A percentile compares a stretch with the other conserved stretches of the same genome.
Conservation (phyloP, 2,888 invertebrate species). For the Sialis fuliginosa region DNA sequence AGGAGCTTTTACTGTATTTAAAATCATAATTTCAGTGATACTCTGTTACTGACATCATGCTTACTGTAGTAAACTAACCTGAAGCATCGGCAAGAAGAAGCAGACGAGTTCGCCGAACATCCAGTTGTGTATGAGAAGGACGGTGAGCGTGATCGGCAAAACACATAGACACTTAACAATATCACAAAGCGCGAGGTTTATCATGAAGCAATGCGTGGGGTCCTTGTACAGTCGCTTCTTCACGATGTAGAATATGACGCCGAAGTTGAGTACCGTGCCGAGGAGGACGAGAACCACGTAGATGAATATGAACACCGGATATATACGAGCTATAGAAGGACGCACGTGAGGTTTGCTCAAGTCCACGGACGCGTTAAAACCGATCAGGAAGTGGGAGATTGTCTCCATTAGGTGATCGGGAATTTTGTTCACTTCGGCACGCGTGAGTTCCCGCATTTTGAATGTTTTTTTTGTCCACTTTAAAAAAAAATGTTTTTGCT, state of each 20-base stretch:
- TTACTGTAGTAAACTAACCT: slow-evolving; percentile 38
- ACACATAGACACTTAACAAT: slow-evolving; percentile 46
- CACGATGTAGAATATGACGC: slow-evolving; percentile 35
- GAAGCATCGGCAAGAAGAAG: slow-evolving; percentile 54
- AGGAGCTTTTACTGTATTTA: too few relatives aligned
- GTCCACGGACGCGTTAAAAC: slow-evolving; percentile 24
- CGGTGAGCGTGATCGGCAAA: slow-evolving; percentile 48
- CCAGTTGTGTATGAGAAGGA: slow-evolving; percentile 53
- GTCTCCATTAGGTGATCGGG: slow-evolving; percentile 17
- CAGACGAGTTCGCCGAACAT: slow-evolving; percentile 53
- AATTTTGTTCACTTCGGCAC: slow-evolving; percentile 3
- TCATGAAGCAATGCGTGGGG: slow-evolving; percentile 43
- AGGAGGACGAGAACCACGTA: slow-evolving; percentile 36
- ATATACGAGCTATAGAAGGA: slow-evolving; percentile 33
- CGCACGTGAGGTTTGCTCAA: slow-evolving; percentile 40
- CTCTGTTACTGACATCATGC: too few relatives aligned
- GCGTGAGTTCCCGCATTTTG: not conserved
- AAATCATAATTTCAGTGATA: too few relatives aligned
- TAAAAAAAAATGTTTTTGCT: too few relatives aligned
- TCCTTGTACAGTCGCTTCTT: slow-evolving; percentile 37
- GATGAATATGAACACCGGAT: slow-evolving; percentile 41
- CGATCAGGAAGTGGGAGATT: slow-evolving; percentile 20
- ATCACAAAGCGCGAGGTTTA: slow-evolving; percentile 47
- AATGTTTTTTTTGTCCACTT: too few relatives aligned
- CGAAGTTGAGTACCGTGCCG: slow-evolving; percentile 38